Conservation (phyloP, 2,113 vertebrate species). For the Mesembrinibis cayennensis region DNA sequence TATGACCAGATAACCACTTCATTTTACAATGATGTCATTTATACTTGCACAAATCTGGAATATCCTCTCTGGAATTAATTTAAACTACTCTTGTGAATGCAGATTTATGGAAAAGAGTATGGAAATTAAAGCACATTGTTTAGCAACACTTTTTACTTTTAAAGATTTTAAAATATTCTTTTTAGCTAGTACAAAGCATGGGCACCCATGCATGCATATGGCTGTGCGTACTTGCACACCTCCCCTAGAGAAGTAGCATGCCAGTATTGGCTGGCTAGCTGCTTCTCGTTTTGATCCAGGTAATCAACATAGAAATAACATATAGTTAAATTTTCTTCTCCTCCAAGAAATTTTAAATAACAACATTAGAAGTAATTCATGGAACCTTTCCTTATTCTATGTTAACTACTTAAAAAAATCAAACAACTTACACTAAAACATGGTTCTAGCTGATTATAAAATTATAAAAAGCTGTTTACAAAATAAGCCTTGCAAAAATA, state of each 20-base stretch:
- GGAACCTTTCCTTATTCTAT: neutral
- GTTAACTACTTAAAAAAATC: neutral
- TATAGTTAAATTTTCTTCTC: neutral
- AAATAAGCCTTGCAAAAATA: conserved; percentile 4
- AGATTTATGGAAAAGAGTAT: neutral
- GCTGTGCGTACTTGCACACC: neutral
- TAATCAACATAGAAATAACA: neutral
- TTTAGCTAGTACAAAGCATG: neutral
- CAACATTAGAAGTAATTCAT: neutral
- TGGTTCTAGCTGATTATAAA: neutral
- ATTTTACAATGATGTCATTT: neutral
- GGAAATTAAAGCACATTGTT: neutral
- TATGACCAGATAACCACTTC: neutral
- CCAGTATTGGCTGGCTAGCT: neutral
- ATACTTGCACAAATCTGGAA: neutral
- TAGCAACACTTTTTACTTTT: neutral
- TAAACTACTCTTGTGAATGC: neutral
- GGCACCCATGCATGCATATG: no score
- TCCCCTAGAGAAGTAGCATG: neutral
- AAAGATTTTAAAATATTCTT: neutral
- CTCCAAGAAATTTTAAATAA: neutral
- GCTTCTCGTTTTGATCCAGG: neutral
- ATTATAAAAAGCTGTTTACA: neutral
- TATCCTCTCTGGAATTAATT: neutral
- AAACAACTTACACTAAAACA: neutral